Evolutionary conservation across 2,797 vertebrate species (phyloP).

Genomic region (Okamejei kenojei): DNA sequence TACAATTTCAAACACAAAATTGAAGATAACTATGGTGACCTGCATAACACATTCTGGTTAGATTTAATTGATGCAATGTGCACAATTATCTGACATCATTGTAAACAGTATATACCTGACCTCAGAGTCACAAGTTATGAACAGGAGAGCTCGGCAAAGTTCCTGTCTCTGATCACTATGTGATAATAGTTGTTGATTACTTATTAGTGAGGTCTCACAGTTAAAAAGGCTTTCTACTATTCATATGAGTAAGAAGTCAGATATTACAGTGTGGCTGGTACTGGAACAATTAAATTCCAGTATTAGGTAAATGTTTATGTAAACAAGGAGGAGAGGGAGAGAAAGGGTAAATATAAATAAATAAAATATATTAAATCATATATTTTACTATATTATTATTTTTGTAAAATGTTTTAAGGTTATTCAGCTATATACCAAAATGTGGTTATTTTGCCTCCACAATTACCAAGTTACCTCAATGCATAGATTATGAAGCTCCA

Average conservation of each 20-base stretch:
- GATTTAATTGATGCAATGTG: background rate
- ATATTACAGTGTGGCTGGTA: background rate
- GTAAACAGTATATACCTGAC: background rate
- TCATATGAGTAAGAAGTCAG: background rate
- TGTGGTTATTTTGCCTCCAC: background rate
- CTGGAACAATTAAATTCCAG: background rate
- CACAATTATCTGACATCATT: background rate
- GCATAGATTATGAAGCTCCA: background rate
- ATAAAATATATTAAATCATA: too few species aligned
- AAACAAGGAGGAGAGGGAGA: background rate
- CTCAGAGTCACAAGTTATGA: background rate
- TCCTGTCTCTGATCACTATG: background rate
- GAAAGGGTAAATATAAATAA: too few species aligned
- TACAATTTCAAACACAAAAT: conserved; percentile 1
- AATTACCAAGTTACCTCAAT: background rate
- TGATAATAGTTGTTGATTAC: background rate
- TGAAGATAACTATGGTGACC: background rate
- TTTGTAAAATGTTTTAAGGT: background rate
- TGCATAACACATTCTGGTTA: background rate
- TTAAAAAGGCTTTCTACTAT: background rate
- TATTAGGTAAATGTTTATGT: background rate
- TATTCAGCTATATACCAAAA: background rate
- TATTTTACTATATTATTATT: background rate
- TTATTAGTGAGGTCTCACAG: background rate
- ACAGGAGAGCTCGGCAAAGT: background rate